Base-by-base conservation (phyloP, 1,140 invertebrate genomes). In the Bombus balteatus region DNA sequence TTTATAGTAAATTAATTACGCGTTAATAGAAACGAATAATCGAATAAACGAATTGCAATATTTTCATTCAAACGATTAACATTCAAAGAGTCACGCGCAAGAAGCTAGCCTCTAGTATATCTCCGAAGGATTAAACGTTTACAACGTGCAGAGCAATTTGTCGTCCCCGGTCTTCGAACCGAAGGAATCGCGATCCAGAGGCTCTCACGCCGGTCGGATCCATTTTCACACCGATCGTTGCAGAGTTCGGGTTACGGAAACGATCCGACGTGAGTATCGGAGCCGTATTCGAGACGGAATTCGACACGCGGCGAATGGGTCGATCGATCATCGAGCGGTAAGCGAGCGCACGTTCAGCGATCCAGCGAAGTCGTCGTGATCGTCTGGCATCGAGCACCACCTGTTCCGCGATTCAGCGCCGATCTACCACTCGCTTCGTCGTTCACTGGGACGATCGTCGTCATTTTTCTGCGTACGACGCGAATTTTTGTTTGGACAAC, bases 401-500 rank as follows among this genome's bases (percentile, higher is more conserved):
- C 87, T 89, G 84, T 89, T 89, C 72, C 68, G 79, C 62, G 68
- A 43, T 81, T 41, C 59, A 37, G 32, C 39, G 47, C 28, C 25
- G 66, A 22, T 70, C n/a, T 37, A 47, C 32, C 66, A 39, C 25
- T 22, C 65, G 65, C 66, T 53, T 53, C 81, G 88, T 89, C 88
- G 65, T 72, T 53, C 82, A 8, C 47, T 37, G 32, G 34, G 25
- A 72, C 47, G 43, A 57, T 62, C 65, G 78, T 83, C 70, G 57
- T 74, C 74, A 65, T 70, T 81, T 71, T 81, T 80, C 43, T 75
- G 73, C n/a, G 68, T 75, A 62, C 87, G 82, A 82, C 70, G 74
- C 79, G 79, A 87, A 87, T 85, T 90, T 90, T 81, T 88, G 70
- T 88, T 88, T 81, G 87, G 76, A 88, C 86, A 90, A 90, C 66